phyloP scores from a whole-genome alignment of 37 sponge, comb jelly and placozoan genomes.

The Halisarca cf. caerulea region DNA sequence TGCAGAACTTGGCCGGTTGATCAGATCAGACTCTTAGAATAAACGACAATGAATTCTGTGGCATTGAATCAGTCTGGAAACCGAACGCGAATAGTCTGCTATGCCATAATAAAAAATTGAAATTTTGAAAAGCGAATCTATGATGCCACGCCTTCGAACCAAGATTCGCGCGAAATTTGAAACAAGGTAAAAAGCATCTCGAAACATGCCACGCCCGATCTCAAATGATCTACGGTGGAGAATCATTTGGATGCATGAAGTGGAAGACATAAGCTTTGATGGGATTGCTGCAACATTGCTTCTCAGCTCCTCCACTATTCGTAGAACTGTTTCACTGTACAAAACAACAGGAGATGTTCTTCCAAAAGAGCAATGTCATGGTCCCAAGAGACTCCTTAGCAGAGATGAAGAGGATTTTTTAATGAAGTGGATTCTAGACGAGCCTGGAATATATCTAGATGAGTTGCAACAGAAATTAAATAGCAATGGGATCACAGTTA shows the following conservation, averaged over 20 bases:
- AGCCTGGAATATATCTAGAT: constrained; percentile 42
- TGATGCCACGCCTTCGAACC: no score
- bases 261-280: neutral
- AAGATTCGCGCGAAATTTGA: no score
- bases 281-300: constrained; percentile 25
- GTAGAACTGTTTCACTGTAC: neutral
- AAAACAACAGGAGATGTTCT: constrained; percentile 15
- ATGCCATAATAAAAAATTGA: no score
- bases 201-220: constrained; percentile 10
- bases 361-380: neutral
- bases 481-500: neutral
- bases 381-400: neutral
- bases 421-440: neutral
- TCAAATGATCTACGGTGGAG: constrained; percentile 31
- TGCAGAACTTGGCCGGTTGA: no score
- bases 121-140: no score
- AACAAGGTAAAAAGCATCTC: neutral
- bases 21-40: no score
- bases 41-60: no score
- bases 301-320: constrained; percentile 17
- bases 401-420: constrained; percentile 2
- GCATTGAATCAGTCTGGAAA: no score
- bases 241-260: constrained; percentile 29
- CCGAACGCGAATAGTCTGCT: no score
- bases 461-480: constrained; percentile 1